Conservation (phyloP, 1,140 invertebrate species). For the Rhynchophorus ferrugineus region DNA sequence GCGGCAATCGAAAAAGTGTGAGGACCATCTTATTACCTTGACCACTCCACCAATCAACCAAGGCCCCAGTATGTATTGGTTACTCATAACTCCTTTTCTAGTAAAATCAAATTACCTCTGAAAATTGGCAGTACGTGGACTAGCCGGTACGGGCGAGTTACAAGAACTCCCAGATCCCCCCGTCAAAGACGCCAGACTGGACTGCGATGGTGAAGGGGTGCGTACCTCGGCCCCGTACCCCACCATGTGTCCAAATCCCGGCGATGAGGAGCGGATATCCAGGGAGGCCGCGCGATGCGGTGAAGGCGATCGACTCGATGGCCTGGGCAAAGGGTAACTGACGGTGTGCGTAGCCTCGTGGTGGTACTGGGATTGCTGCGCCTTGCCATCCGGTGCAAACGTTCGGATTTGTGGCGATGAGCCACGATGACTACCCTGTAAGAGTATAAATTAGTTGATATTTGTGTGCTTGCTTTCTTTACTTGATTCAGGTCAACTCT, state of each 20-base stretch:
- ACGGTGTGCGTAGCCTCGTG: conserved; percentile 42
- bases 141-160: conserved; percentile 44
- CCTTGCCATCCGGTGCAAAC: conserved; percentile 64
- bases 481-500: too few species aligned
- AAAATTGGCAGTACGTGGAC: conserved; percentile 37
- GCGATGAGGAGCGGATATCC: conserved; percentile 56
- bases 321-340: conserved; percentile 43
- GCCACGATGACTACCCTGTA: conserved; percentile 50
- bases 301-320: conserved; percentile 57
- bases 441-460: conserved; percentile 35
- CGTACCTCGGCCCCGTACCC: conserved; percentile 21
- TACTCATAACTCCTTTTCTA: too few species aligned
- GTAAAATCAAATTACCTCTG: conserved; percentile 20
- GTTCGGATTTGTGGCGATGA: conserved; percentile 71
- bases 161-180: conserved; percentile 44
- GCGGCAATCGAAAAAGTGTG: too few species aligned
- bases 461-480: too few species aligned
- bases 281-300: conserved; percentile 65
- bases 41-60: too few species aligned
- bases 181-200: conserved; percentile 51
- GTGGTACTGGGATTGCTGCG: conserved; percentile 35
- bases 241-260: conserved; percentile 27
- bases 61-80: too few species aligned
- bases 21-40: too few species aligned
- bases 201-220: conserved; percentile 47